Evolutionary conservation across 2,888 invertebrate species (phyloP).

Genomic region (Choristoneura rosaceana): DNA sequence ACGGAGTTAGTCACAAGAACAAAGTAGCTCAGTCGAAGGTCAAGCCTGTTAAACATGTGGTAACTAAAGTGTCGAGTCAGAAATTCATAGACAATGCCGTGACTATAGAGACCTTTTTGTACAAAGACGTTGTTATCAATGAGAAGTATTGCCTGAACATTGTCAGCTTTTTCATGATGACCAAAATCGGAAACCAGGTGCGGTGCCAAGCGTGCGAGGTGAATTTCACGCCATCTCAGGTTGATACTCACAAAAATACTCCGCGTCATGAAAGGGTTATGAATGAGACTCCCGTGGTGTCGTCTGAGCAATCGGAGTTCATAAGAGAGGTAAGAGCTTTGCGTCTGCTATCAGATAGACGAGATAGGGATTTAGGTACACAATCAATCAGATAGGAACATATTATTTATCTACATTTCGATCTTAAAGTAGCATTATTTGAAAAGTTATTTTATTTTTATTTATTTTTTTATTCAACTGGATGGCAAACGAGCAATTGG

Average conservation of each 20-base stretch:
- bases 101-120: conserved; percentile 34
- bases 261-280: conserved; percentile 44
- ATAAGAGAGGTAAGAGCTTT: conserved; percentile 58
- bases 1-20: conserved; percentile 45
- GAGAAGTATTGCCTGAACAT: conserved; percentile 51
- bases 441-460: too few species aligned
- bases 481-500: too few species aligned
- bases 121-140: conserved; percentile 53
- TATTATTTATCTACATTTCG: too few species aligned
- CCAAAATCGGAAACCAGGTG: neutral
- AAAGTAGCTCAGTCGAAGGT: conserved; percentile 28
- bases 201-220: conserved; percentile 50
- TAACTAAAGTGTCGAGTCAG: conserved; percentile 24
- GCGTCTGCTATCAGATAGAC: too few species aligned
- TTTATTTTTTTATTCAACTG: too few species aligned
- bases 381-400: too few species aligned
- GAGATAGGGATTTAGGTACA: too few species aligned
- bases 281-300: conserved; percentile 46
- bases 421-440: too few species aligned
- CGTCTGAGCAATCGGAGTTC: conserved; percentile 55
- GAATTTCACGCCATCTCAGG: conserved; percentile 15
- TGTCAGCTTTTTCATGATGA: conserved; percentile 48
- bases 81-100: conserved; percentile 43
- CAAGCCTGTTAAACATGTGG: neutral
- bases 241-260: conserved; percentile 42